Conservation (phyloP, 2,888 invertebrate genomes). For the Cephalotes varians region DNA sequence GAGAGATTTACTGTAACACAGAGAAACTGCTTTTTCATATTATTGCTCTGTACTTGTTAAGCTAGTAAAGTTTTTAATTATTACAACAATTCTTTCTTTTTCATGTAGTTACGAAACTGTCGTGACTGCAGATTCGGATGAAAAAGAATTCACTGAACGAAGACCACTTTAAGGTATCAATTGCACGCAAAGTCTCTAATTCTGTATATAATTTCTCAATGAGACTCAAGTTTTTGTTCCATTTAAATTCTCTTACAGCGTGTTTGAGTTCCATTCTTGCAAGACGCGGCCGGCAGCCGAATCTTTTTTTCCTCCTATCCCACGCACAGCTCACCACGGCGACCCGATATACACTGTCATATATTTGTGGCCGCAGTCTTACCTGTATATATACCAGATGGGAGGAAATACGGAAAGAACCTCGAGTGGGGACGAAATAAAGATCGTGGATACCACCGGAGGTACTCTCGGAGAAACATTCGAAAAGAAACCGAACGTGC, state of each 20-base stretch:
- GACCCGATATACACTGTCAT: constrained; percentile 80
- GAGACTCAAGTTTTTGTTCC: background rate
- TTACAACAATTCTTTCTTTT: background rate
- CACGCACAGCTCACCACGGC: constrained; percentile 58
- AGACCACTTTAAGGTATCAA: background rate
- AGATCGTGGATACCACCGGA: constrained; percentile 63
- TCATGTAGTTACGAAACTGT: background rate
- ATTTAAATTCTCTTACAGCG: constrained; percentile 72
- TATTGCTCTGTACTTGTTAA: background rate
- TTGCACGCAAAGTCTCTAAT: background rate
- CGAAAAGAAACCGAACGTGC: constrained; percentile 21
- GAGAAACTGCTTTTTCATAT: background rate
- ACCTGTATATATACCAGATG: constrained; percentile 80
- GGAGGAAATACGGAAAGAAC: constrained; percentile 79
- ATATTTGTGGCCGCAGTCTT: constrained; percentile 79
- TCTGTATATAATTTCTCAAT: constrained; percentile 18
- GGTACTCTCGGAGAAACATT: constrained; percentile 1
- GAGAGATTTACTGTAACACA: background rate
- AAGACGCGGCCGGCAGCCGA: constrained; percentile 22
- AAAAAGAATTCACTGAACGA: background rate
- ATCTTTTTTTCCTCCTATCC: constrained; percentile 43
- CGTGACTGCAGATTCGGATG: background rate
- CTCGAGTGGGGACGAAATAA: constrained; percentile 68
- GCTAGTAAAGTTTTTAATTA: background rate
- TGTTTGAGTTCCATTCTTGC: constrained; percentile 74